Conservation (phyloP, 2,113 vertebrate species). For the Equus przewalskii region DNA sequence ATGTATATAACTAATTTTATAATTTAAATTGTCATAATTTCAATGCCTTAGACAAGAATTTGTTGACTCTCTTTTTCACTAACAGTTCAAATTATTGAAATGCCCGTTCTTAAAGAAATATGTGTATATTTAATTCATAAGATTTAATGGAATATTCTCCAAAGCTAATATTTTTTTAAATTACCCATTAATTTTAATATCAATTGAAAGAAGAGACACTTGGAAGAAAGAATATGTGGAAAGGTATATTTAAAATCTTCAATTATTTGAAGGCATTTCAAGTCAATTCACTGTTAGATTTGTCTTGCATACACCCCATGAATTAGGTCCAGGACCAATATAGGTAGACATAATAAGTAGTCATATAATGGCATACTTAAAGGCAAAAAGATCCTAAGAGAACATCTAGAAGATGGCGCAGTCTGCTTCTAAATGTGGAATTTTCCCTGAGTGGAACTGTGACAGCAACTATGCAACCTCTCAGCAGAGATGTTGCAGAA, state of each 20-base stretch:
- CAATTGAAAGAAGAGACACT: neutral
- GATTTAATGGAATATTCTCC: neutral
- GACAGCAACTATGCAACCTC: neutral
- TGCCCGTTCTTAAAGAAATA: neutral
- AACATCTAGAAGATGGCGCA: neutral
- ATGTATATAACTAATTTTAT: neutral
- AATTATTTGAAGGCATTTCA: neutral
- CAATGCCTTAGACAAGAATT: neutral
- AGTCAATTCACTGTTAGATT: neutral
- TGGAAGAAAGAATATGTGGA: neutral
- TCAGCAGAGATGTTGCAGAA: neutral
- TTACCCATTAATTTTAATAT: constrained; percentile 32
- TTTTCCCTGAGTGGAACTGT: neutral
- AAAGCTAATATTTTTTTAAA: constrained; percentile 23
- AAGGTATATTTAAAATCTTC: neutral
- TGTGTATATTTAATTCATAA: neutral
- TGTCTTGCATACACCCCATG: neutral
- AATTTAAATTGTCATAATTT: neutral
- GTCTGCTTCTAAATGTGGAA: constrained; percentile 8
- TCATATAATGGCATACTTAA: neutral
- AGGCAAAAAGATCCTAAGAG: neutral
- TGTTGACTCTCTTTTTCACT: neutral
- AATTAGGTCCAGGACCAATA: neutral
- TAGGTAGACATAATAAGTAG: neutral
- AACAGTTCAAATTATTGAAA: neutral